A percentile compares a stretch with the other conserved stretches of the same genome.
Conservation (phyloP, 1,140 invertebrate species). For the Philotrypesis tridentata region DNA sequence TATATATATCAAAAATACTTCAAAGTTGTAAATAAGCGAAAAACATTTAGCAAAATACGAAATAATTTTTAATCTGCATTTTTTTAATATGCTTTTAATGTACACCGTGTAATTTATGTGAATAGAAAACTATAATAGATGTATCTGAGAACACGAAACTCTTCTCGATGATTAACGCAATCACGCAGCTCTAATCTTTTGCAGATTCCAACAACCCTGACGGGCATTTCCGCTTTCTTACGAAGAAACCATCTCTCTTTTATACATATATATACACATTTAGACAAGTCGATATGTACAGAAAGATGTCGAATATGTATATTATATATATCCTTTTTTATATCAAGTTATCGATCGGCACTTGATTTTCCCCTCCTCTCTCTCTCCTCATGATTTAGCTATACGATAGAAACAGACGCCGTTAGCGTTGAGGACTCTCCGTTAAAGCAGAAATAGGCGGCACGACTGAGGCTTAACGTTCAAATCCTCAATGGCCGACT, state of each 20-base stretch:
- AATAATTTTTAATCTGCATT: too few relatives aligned
- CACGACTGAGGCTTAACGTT: background rate
- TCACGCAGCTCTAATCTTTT: background rate
- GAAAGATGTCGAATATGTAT: background rate
- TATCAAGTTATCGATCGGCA: background rate
- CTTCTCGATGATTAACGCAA: background rate
- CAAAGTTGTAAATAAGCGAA: too few relatives aligned
- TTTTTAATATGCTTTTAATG: too few relatives aligned
- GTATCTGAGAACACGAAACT: background rate
- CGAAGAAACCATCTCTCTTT: background rate
- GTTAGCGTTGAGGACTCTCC: background rate
- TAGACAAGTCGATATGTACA: background rate
- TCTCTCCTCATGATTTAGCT: background rate
- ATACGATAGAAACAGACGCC: constrained; percentile 20
- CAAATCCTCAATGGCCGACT: background rate
- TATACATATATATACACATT: too few relatives aligned
- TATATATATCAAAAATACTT: too few relatives aligned
- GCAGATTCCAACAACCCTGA: background rate
- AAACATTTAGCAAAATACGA: too few relatives aligned
- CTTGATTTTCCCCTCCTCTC: background rate
- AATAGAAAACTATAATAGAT: background rate
- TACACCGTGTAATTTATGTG: too few relatives aligned
- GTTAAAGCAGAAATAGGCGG: background rate
- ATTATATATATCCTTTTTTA: background rate
- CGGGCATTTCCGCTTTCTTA: background rate